A percentile compares a stretch with the other conserved stretches of the same genome.
Evolutionary conservation across 2,888 invertebrate genomes (phyloP).

Genomic region (Dione vanillae): DNA sequence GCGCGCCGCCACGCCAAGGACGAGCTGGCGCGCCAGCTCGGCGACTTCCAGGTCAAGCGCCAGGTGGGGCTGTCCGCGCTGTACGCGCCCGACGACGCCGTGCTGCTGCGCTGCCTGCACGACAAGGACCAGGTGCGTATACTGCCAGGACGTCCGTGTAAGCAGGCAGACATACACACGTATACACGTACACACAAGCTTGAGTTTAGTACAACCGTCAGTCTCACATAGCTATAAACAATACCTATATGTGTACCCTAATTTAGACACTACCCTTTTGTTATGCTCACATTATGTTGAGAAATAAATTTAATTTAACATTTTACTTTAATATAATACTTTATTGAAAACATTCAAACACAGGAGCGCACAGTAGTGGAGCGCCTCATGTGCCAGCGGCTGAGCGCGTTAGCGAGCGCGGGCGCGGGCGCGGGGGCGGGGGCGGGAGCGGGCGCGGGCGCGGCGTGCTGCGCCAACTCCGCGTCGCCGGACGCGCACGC

Average conservation of each 20-base stretch:
- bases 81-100: conserved; percentile 93
- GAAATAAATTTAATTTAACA: too few relatives aligned
- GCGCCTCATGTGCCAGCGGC: conserved; percentile 64
- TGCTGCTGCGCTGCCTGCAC: conserved; percentile 90
- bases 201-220: too few relatives aligned
- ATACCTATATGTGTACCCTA: too few relatives aligned
- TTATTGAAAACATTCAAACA: too few relatives aligned
- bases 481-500: conserved; percentile 52
- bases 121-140: conserved; percentile 91
- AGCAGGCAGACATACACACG: too few relatives aligned
- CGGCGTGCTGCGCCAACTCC: conserved; percentile 41
- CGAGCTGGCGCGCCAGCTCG: conserved; percentile 91
- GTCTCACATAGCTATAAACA: too few relatives aligned
- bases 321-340: too few relatives aligned
- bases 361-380: conserved; percentile 74
- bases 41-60: conserved; percentile 94
- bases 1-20: conserved; percentile 93
- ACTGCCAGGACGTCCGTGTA: too few relatives aligned
- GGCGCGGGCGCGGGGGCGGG: conserved; percentile 44
- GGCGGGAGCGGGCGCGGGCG: conserved; percentile 49
- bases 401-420: conserved; percentile 51
- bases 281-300: too few relatives aligned
- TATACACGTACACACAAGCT: too few relatives aligned
- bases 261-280: too few relatives aligned
- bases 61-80: conserved; percentile 95